Conservation (phyloP, 2,797 vertebrate genomes). For the Limnodromus scolopaceus region DNA sequence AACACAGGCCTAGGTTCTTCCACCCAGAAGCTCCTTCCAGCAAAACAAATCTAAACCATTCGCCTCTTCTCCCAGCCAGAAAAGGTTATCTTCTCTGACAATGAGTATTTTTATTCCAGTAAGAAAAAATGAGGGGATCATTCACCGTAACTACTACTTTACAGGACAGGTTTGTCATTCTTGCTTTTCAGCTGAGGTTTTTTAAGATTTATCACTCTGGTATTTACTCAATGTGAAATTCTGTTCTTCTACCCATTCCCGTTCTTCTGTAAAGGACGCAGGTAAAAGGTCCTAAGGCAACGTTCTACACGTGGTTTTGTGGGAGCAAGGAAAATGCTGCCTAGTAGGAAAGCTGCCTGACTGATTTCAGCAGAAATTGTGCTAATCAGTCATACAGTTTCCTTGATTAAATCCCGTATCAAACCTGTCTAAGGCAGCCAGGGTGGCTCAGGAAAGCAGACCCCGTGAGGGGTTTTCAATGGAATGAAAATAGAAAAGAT, state of each 20-base stretch:
- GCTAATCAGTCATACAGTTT: not conserved
- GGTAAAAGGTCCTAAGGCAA: not conserved
- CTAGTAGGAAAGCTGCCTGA: not conserved
- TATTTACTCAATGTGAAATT: not conserved
- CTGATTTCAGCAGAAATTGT: not conserved
- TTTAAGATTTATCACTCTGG: not conserved
- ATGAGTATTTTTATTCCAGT: not conserved
- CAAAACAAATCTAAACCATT: not conserved
- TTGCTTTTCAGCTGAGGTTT: not conserved
- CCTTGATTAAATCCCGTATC: not conserved
- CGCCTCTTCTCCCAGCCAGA: not conserved
- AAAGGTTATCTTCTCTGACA: not conserved
- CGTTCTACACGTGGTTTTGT: fast-evolving
- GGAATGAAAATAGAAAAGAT: not conserved
- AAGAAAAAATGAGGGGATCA: not conserved
- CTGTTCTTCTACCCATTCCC: not conserved
- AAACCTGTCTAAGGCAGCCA: not conserved
- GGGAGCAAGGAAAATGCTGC: not conserved
- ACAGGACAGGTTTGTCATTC: not conserved
- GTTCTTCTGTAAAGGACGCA: not conserved
- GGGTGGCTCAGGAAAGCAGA: not conserved
- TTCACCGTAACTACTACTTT: not conserved
- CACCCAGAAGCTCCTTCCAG: conserved; percentile 1
- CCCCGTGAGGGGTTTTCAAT: not conserved
- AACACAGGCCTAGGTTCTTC: not conserved